A percentile compares a stretch with the other conserved stretches of the same genome.
Evolutionary conservation across 2,113 vertebrate species (phyloP).

Genomic region (Chaetops frenatus): DNA sequence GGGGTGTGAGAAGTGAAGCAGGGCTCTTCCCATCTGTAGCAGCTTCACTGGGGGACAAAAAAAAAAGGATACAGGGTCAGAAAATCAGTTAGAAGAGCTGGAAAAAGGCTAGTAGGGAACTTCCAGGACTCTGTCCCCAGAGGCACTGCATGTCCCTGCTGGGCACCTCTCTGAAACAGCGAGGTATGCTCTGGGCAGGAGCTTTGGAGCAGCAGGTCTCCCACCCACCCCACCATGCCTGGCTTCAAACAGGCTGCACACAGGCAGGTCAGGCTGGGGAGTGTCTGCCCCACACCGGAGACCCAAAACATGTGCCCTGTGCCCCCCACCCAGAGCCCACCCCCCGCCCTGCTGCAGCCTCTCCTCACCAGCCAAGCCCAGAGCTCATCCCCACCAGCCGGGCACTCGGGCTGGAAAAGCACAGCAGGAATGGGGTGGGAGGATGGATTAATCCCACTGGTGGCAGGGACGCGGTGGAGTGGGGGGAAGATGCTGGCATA

Average conservation of each 20-base stretch:
- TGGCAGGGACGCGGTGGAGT: not conserved
- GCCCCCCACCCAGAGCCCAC: not conserved
- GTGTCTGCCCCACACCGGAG: accelerated
- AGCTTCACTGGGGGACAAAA: accelerated
- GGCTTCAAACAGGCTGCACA: not conserved
- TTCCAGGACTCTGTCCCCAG: not conserved
- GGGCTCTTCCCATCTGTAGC: not conserved
- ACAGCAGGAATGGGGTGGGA: not conserved
- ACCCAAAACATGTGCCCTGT: not conserved
- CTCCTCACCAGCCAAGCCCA: not conserved
- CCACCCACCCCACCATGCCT: accelerated
- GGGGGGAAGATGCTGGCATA: not conserved
- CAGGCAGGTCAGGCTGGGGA: not conserved
- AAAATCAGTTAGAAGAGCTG: not conserved
- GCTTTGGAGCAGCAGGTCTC: not conserved
- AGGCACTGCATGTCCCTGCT: accelerated
- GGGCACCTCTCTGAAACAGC: not conserved
- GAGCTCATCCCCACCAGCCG: not conserved
- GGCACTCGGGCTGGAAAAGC: accelerated
- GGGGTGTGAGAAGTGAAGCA: accelerated
- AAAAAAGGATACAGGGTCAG: not conserved
- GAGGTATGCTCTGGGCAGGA: not conserved
- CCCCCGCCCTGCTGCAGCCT: not conserved
- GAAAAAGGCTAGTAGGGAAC: not conserved
- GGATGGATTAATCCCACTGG: not conserved